These are phyloP conservation scores for Embiotoca jacksoni DNA, from an alignment of 2,113 vertebrate genomes.

Conservation along the genomic window DNA sequence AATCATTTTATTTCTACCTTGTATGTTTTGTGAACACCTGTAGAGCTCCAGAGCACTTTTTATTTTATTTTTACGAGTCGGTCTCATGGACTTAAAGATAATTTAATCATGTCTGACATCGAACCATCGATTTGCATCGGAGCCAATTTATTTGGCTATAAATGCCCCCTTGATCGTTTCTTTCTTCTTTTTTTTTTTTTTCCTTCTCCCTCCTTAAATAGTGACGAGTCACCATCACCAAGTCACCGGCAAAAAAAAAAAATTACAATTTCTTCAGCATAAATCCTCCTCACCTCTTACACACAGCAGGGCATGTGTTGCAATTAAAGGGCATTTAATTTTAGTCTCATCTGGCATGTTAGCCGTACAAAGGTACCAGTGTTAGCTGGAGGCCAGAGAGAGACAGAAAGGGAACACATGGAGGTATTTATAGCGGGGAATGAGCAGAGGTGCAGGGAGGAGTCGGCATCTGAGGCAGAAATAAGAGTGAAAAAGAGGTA, in stretches of 20 bases:
- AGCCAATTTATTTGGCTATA: too few species aligned
- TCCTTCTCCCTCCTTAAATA: constrained; percentile 17
- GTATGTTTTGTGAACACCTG: too few species aligned
- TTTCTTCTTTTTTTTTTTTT: constrained; percentile 7
- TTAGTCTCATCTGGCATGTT: constrained; percentile 73
- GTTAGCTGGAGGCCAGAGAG: constrained; percentile 55
- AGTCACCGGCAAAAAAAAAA: constrained; percentile 21
- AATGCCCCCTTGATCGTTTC: neutral
- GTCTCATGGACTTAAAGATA: too few species aligned
- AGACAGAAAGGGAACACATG: constrained; percentile 46
- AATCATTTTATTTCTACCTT: too few species aligned
- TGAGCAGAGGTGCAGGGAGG: constrained; percentile 38
- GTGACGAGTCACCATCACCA: constrained; percentile 14
- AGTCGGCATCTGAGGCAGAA: constrained; percentile 15
- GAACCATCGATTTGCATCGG: too few species aligned
- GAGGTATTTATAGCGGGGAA: constrained; percentile 68
- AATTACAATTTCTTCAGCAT: constrained; percentile 55
- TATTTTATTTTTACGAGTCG: too few species aligned
- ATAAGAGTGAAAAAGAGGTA: constrained; percentile 2
- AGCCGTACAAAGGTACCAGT: constrained; percentile 74
- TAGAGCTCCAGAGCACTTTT: too few species aligned
- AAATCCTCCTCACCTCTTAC: constrained; percentile 50
- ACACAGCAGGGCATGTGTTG: constrained; percentile 38
- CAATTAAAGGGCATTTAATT: constrained; percentile 75
- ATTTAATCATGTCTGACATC: too few species aligned